Base-by-base conservation (phyloP, 2,113 vertebrate species). In the Pungitius pungitius region DNA sequence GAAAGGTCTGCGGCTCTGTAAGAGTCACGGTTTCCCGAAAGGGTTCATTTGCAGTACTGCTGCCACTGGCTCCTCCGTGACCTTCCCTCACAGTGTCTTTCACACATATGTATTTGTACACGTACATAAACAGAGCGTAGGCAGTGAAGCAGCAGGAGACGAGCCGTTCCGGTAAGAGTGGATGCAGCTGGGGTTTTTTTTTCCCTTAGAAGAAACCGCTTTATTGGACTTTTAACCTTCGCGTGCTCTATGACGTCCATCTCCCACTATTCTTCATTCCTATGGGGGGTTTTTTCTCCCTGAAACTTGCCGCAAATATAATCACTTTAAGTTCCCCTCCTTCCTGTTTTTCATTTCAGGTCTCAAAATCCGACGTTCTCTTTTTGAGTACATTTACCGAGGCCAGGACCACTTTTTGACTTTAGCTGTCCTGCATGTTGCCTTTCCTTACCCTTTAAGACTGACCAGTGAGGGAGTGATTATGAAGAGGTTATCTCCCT, bases 201-300 rank as follows among this genome's bases (percentile, higher is more conserved):
- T 81, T 77, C 54, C 62, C 62, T 80, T 76, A 82, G 91, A 87
- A 72, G 66, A 88, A 90, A 90, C 80, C 66, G 73, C 80, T 87
- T 83, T 81, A 89, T 90, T 88, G 83, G 75, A 81, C 78, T 81
- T 85, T 86, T 90, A 81, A 90, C 90, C 90, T 89, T 92, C 81
- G 81, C 55, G 17, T 83, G 65, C 66, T 78, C 65, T 75, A 57
- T 64, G 30, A 77, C 58, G 57, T 82, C 69, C 81, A 67, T 72
- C 37, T 82, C 8, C 54, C n/a, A 59, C 72, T 70, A 59, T 77
- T 82, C 57, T 71, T 74, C 15, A 57, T 61, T 47, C 51, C 3
- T 56, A 20, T 51, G 49, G 40, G 30, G 11, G 8, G 12, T 37
- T 42, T 66, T 78, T 60, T 75, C 26, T 33, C 22, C 27, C 24